These are phyloP conservation scores for Caradrina kadenii DNA, from an alignment of 2,888 invertebrate species.

Conservation along the genomic window DNA sequence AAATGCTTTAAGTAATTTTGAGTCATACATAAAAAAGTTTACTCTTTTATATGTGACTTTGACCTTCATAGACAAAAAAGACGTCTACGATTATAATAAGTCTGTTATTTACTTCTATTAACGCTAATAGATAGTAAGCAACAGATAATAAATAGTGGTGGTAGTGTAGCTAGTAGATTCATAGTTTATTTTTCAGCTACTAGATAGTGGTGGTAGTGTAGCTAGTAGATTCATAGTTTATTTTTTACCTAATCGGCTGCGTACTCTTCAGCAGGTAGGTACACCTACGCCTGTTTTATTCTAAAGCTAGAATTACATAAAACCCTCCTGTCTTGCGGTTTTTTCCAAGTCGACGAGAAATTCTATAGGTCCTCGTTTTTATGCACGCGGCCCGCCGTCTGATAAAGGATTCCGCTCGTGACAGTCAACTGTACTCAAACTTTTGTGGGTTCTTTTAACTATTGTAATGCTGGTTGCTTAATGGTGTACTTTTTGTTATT, in stretches of 20 bases:
- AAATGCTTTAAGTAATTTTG: too few species aligned
- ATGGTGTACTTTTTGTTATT: too few species aligned
- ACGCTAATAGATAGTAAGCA: too few species aligned
- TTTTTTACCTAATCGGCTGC: constrained; percentile 6
- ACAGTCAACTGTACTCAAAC: constrained; percentile 60
- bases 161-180: too few species aligned
- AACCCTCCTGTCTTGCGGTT: constrained; percentile 27
- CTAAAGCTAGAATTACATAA: constrained; percentile 49
- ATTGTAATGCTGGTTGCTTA: too few species aligned
- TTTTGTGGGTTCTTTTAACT: background rate
- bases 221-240: constrained; percentile 7
- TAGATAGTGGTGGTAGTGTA: too few species aligned
- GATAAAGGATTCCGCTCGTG: constrained; percentile 45
- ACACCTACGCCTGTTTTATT: constrained; percentile 40
- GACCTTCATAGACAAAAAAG: too few species aligned
- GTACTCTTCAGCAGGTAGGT: background rate
- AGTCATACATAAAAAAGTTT: too few species aligned
- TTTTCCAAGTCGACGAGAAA: constrained; percentile 36
- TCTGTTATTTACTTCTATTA: too few species aligned
- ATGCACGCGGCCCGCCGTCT: constrained; percentile 62
- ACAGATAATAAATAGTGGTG: too few species aligned
- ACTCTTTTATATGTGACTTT: too few species aligned
- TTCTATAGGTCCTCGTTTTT: constrained; percentile 54
- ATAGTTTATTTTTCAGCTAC: background rate
- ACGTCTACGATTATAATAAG: too few species aligned